These are phyloP conservation scores for Piaya cayana DNA, from an alignment of 2,113 vertebrate genomes.

Conservation along the genomic window DNA sequence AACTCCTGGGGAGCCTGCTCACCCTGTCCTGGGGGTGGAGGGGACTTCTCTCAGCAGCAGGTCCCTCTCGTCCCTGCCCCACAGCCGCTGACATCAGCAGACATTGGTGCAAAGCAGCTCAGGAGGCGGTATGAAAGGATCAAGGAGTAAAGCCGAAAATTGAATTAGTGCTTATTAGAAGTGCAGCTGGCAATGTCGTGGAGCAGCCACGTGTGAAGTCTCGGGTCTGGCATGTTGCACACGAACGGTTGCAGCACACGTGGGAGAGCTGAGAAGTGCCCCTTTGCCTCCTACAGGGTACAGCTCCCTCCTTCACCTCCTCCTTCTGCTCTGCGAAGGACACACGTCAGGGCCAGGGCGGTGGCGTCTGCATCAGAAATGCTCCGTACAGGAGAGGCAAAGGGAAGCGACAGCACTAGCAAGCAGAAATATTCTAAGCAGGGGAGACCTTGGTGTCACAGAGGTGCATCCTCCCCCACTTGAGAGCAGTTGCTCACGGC, in stretches of 20 bases:
- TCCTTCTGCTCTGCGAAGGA: neutral
- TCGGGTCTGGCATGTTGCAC: neutral
- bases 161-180: constrained; percentile 35
- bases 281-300: rapidly evolving
- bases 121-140: constrained; percentile 25
- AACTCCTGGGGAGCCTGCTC: neutral
- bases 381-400: neutral
- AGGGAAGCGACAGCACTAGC: neutral
- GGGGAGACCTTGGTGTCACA: neutral
- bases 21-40: neutral
- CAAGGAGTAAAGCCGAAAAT: constrained; percentile 52
- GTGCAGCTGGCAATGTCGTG: neutral
- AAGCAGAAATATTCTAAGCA: neutral
- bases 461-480: neutral
- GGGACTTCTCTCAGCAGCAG: rapidly evolving
- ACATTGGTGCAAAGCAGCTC: constrained; percentile 8
- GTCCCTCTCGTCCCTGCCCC: neutral
- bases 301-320: neutral
- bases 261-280: neutral
- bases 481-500: neutral
- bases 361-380: neutral
- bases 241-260: neutral
- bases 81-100: constrained; percentile 42
- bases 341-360: neutral
- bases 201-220: neutral